Conservation (phyloP, 2,113 vertebrate genomes). For the Porphyrio hochstetteri region DNA sequence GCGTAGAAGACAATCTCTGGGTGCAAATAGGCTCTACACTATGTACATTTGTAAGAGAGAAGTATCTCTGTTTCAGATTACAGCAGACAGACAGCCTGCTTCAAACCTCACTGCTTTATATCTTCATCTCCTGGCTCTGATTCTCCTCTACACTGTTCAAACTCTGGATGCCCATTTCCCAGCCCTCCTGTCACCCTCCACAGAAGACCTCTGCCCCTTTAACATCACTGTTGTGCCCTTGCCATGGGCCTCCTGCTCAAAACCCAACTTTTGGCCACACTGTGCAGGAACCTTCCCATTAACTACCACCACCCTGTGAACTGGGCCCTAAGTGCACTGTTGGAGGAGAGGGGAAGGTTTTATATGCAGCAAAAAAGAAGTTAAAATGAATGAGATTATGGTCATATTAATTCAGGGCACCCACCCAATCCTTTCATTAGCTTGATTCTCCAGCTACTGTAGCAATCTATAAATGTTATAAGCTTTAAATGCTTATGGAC, state of each 20-base stretch:
- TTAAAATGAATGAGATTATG: conserved; percentile 62
- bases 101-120: background rate
- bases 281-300: background rate
- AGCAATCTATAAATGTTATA: conserved; percentile 56
- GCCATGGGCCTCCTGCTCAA: background rate
- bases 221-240: background rate
- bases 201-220: background rate
- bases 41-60: background rate
- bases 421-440: conserved; percentile 67
- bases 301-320: background rate
- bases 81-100: background rate
- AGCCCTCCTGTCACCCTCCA: background rate
- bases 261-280: background rate
- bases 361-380: conserved; percentile 7
- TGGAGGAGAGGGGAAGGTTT: background rate
- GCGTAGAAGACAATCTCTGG: background rate
- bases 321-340: background rate
- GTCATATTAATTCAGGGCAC: conserved; percentile 54
- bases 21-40: background rate
- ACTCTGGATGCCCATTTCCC: background rate
- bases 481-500: conserved; percentile 42
- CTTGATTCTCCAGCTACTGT: conserved; percentile 44
- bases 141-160: background rate
- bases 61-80: background rate
- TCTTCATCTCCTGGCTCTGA: background rate